Percentiles rank a stretch among this genome's conserved stretches.
Evolutionary conservation across 1,140 invertebrate species (phyloP).

Genomic region (Diprion similis): DNA sequence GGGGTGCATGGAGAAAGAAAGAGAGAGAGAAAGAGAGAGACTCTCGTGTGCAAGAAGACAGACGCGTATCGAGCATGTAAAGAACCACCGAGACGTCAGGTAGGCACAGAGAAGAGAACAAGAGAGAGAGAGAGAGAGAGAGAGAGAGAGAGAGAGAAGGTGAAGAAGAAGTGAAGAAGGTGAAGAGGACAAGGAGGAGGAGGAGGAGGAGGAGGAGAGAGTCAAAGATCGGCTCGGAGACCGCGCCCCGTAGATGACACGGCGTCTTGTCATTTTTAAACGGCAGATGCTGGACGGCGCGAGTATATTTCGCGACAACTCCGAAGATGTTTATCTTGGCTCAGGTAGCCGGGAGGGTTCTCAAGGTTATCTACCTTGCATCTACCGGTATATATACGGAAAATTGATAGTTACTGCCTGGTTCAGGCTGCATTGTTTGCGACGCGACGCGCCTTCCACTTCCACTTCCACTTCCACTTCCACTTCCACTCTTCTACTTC

Average conservation of each 20-base stretch:
- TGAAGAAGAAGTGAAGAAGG: background rate
- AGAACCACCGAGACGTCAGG: too few relatives aligned
- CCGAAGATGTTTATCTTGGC: slow-evolving; percentile 9
- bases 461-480: slow-evolving; percentile 35
- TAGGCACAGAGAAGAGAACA: background rate
- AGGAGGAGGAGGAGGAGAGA: background rate
- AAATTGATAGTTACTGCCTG: slow-evolving; percentile 40
- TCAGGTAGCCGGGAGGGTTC: slow-evolving; percentile 33
- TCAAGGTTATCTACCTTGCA: slow-evolving; percentile 36
- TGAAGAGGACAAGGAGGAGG: too few relatives aligned
- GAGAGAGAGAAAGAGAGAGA: slow-evolving; percentile 13
- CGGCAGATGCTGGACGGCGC: background rate
- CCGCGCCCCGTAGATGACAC: background rate
- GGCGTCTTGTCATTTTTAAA: slow-evolving; percentile 7
- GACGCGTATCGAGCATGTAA: too few relatives aligned
- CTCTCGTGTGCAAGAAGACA: background rate
- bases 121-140: too few relatives aligned
- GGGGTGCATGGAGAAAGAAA: background rate
- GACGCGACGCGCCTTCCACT: slow-evolving; percentile 14
- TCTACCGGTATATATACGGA: slow-evolving; percentile 32
- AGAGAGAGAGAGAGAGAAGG: too few relatives aligned
- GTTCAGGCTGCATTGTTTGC: background rate
- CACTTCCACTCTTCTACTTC: slow-evolving; percentile 37
- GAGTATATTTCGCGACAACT: slow-evolving; percentile 13
- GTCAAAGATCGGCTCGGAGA: slow-evolving; percentile 8